Conservation (phyloP, 2,797 vertebrate genomes). For the Sebastes hubbsi region DNA sequence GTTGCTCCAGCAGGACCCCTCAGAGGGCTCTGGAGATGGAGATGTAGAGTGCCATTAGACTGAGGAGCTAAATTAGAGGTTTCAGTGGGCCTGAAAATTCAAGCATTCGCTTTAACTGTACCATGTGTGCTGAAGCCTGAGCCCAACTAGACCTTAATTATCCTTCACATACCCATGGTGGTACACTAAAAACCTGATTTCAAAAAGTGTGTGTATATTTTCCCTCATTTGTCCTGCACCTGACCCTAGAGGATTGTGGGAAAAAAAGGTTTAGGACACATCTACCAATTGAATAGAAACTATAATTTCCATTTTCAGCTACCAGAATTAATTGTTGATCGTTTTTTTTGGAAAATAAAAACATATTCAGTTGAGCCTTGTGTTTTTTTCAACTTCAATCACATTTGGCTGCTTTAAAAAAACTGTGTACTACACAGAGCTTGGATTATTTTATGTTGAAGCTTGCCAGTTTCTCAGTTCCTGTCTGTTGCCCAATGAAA, state of each 20-base stretch:
- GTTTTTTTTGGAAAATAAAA: not conserved
- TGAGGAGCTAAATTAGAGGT: conserved; percentile 67
- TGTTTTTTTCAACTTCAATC: conserved; percentile 20
- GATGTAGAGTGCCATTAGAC: conserved; percentile 63
- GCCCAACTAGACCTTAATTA: conserved; percentile 63
- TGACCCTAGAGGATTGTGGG: conserved; percentile 4
- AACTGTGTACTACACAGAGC: conserved; percentile 19
- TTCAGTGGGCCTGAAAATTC: conserved; percentile 68
- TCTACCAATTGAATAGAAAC: conserved; percentile 3
- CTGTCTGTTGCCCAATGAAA: conserved; percentile 16
- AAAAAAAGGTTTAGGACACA: not conserved
- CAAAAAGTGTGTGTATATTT: conserved; percentile 25
- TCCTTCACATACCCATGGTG: conserved; percentile 31
- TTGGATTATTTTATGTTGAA: conserved; percentile 22
- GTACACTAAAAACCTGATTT: conserved; percentile 22
- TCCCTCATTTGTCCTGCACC: conserved; percentile 29
- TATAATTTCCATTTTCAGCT: not conserved
- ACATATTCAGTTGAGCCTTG: not conserved
- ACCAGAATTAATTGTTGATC: conserved; percentile 2
- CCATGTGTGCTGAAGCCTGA: conserved; percentile 50
- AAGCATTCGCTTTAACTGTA: conserved; percentile 62
- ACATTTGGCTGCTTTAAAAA: conserved; percentile 35
- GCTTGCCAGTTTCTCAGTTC: conserved; percentile 22
- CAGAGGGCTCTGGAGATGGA: conserved; percentile 63
- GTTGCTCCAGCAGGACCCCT: conserved; percentile 60